Base-by-base conservation (phyloP, 2,888 invertebrate species). In the Antheraea assamensis region DNA sequence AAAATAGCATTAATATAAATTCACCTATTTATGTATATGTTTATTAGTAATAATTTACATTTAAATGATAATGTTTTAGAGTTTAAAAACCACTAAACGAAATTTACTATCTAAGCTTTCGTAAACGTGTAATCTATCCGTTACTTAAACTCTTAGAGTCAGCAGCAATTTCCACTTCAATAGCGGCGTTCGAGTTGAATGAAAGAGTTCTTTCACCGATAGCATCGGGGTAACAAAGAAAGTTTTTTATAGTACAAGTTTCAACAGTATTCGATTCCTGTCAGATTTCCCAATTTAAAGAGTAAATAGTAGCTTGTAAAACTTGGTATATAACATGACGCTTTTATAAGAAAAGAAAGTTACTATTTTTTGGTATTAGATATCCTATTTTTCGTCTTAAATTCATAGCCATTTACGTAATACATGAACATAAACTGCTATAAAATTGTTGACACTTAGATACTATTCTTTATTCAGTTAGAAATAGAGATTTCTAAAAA, bases 161-260 rank as follows among this genome's bases (percentile, higher is more conserved):
- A 66, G 78, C 79, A 83, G 82, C 78, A 76, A 83, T 89, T 88
- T 83, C 82, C 85, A 81, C 75, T 79, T 79, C 77, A 82, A 86
- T 87, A 82, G 82, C 81, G 42, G 79, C 81, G 80, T 82, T 81
- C 74, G 80, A 84, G 82, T 83, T 84, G 85, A 86, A 89, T 87
- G 88, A 90, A 92, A 89, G 90, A 92, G 91, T 92, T 89, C 83
- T 79, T 79, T 80, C 83, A 78, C 85, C 83, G 91, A 91, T 92
- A 90, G 85, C 90, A 92, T 92, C 92, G 85, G 77, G 88, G 85
- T 93, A 93, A 92, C 92, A 92, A 93, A 92, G 92, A 92, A 94
- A 94, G 92, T 94, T 94, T 94, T 42, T 94, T 93, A 94, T 90
- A 88, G 83, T 83, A 80, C 80, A 92, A 94, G 87, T 93, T 93